phyloP scores from a whole-genome alignment of 2,113 vertebrate species.

The Hydrolagus affinis region DNA sequence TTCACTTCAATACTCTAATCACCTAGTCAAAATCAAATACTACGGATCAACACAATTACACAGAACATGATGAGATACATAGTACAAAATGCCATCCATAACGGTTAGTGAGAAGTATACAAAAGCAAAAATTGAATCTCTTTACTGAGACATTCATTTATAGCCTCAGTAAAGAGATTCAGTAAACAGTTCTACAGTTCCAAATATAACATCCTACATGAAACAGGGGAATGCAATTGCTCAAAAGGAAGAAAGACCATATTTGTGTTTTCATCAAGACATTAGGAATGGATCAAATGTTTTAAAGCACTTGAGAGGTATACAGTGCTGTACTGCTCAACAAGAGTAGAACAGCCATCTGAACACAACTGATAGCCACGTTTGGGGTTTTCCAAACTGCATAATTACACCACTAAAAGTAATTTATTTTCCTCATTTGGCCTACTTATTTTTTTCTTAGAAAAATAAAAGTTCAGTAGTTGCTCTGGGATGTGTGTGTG shows the following conservation, averaged over 20 bases:
- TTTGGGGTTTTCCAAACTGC: too few relatives aligned
- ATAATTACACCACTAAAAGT: too few relatives aligned
- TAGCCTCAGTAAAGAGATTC: too few relatives aligned
- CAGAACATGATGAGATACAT: neutral
- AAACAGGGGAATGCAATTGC: neutral
- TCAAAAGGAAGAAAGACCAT: neutral
- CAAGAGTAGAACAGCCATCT: neutral
- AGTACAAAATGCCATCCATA: slow-evolving; percentile 2
- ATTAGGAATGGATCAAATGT: neutral
- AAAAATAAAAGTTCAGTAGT: too few relatives aligned
- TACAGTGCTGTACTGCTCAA: too few relatives aligned
- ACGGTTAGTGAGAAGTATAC: neutral
- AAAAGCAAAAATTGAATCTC: neutral
- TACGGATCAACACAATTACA: too few relatives aligned
- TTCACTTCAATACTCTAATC: too few relatives aligned
- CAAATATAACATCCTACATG: neutral
- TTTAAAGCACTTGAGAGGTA: too few relatives aligned
- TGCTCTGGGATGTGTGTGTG: too few relatives aligned
- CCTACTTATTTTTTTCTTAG: too few relatives aligned
- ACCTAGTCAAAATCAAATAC: too few relatives aligned
- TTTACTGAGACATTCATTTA: slow-evolving; percentile 1
- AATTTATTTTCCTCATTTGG: too few relatives aligned
- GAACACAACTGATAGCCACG: neutral
- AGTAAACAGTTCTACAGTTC: neutral
- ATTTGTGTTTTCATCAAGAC: neutral